Evolutionary conservation across 2,797 vertebrate species (phyloP), one percentile per base, ranked within the genome.

Genomic region (Peromyscus melanophrys): DNA sequence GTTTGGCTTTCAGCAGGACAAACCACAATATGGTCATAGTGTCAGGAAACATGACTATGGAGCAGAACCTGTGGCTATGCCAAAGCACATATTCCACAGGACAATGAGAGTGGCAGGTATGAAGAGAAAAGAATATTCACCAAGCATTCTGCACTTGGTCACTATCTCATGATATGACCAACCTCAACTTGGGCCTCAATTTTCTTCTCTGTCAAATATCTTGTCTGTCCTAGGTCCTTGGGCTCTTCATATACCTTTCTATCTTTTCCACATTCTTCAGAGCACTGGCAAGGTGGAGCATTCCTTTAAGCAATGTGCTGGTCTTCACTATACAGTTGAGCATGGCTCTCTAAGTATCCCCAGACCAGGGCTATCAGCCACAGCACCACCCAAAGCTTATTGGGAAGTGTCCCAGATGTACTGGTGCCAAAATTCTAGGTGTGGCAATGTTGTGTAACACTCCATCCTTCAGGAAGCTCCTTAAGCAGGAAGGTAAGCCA

Each of bases 121-220:
- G 17, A 43, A 77, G 57, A 40, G 63, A 63, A 85, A 69, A 86
- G 46, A 49, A 21, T 14, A 1, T 14, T 84, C 61, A 88, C 13
- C 40, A 5, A 31, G 25, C 52, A 29, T 3, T 85, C 29, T 87
- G 76, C 21, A 84, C 37, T 90, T 23, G 9, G 52, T 49, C 67
- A 55, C 29, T 13, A 37, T 43, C 40, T 40, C 46, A 34, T n/a
- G 85, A 55, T 5, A 43, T 90, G 80, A 71, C 9, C 9, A 9
- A 57, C 14, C 6, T 11, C 9, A 37, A 34, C 83, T 73, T 40
- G 16, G 55, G 29, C 61, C 23, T 95, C 34, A 49, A 85, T 94
- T 94, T 77, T 17, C 12, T 86, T 43, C 37, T 67, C 61, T 87
- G 77, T 77, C 87, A 91, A 90, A 73, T 59, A 19, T 31, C 75